Conservation (phyloP, 2,797 vertebrate genomes). For the Ispidina lecontei region DNA sequence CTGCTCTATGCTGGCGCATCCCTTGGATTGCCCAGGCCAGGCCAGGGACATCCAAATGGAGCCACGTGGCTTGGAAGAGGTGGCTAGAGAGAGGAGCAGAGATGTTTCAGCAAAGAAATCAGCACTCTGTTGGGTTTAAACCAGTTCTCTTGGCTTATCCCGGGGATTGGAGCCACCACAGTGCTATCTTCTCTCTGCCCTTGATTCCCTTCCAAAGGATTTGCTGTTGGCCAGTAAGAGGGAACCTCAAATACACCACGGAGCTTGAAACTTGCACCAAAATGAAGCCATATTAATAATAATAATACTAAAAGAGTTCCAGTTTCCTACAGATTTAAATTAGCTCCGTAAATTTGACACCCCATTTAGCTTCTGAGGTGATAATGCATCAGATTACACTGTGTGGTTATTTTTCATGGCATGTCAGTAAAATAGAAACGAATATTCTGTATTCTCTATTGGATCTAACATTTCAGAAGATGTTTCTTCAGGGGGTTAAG, state of each 20-base stretch:
- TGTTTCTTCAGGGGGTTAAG: not conserved
- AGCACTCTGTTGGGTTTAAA: accelerated
- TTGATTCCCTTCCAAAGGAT: not conserved
- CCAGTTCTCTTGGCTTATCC: not conserved
- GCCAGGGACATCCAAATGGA: not conserved
- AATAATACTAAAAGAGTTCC: not conserved
- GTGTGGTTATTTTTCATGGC: not conserved
- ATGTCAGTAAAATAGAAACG: not conserved
- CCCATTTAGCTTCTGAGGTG: not conserved
- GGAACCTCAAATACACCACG: not conserved
- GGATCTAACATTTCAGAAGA: not conserved
- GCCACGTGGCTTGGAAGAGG: accelerated
- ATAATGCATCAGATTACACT: not conserved
- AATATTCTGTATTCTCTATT: not conserved
- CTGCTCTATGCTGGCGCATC: not conserved
- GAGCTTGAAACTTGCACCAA: not conserved
- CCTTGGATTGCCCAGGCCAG: not conserved
- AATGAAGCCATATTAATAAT: not conserved
- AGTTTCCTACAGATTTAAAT: not conserved
- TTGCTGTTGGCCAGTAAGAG: not conserved
- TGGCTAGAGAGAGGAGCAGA: not conserved
- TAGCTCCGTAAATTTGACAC: not conserved
- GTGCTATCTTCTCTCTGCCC: not conserved
- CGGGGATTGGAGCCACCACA: accelerated
- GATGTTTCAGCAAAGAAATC: not conserved